A percentile compares a stretch with the other conserved stretches of the same genome.
These are phyloP conservation scores for Sogatella furcifera DNA, from an alignment of 1,140 invertebrate genomes.

Conservation along the genomic window DNA sequence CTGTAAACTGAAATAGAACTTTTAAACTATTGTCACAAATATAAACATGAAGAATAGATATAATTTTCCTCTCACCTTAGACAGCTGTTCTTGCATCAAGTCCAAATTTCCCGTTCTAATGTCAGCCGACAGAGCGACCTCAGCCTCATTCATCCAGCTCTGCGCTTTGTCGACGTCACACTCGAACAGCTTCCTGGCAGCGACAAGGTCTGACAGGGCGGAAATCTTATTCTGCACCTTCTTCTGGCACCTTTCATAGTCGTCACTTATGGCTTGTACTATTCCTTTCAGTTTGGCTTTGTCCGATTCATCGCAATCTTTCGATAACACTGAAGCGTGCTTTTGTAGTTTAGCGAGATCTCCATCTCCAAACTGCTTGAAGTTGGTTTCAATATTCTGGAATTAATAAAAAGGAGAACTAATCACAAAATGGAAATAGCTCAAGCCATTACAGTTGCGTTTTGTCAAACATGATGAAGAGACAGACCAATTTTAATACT, in stretches of 20 bases:
- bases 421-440: too few species aligned
- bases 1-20: too few species aligned
- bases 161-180: constrained; percentile 65
- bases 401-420: constrained; percentile 20
- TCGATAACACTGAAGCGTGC: constrained; percentile 59
- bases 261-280: constrained; percentile 35
- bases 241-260: constrained; percentile 14
- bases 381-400: constrained; percentile 53
- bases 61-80: constrained; percentile 41
- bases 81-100: constrained; percentile 71
- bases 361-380: constrained; percentile 66
- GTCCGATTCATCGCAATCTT: constrained; percentile 68
- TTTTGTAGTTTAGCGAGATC: constrained; percentile 59
- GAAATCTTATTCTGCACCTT: constrained; percentile 9
- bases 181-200: constrained; percentile 68
- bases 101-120: constrained; percentile 63
- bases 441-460: too few species aligned
- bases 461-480: too few species aligned
- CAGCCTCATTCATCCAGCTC: constrained; percentile 78
- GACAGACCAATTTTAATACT: too few species aligned
- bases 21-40: background rate
- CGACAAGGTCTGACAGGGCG: constrained; percentile 55
- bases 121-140: constrained; percentile 70
- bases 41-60: background rate
- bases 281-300: constrained; percentile 49